These are phyloP conservation scores for Arnoldichthys spilopterus DNA, from an alignment of 2,797 vertebrate genomes.

Conservation along the genomic window DNA sequence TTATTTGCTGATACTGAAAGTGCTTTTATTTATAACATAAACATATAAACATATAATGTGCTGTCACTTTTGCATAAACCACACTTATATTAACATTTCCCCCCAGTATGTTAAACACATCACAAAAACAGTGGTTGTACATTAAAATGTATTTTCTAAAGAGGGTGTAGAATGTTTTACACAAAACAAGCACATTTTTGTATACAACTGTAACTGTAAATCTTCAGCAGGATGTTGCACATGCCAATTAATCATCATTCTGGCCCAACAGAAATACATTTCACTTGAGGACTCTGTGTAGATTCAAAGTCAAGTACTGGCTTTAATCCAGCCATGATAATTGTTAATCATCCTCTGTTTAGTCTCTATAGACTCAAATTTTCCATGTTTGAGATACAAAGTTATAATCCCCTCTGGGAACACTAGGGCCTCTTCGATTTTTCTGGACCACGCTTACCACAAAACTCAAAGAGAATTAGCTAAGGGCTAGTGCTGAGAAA, in stretches of 20 bases:
- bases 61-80: too few species aligned
- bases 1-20: too few species aligned
- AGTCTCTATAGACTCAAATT: not conserved
- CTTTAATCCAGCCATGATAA: not conserved
- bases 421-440: not conserved
- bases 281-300: not conserved
- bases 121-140: too few species aligned
- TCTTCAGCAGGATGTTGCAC: not conserved
- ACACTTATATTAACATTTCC: too few species aligned
- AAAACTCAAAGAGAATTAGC: not conserved
- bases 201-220: not conserved
- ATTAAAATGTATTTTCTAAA: too few species aligned
- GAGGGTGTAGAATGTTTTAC: too few species aligned
- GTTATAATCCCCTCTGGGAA: not conserved
- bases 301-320: not conserved
- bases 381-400: not conserved
- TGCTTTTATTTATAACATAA: too few species aligned
- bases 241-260: not conserved
- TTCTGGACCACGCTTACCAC: not conserved
- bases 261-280: not conserved
- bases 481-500: not conserved
- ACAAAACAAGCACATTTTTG: too few species aligned
- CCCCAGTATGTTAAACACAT: too few species aligned
- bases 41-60: too few species aligned
- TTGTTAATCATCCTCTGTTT: conserved; percentile 2